phyloP scores from a whole-genome alignment of 1,140 invertebrate genomes.

The Rhyzopertha dominica region DNA sequence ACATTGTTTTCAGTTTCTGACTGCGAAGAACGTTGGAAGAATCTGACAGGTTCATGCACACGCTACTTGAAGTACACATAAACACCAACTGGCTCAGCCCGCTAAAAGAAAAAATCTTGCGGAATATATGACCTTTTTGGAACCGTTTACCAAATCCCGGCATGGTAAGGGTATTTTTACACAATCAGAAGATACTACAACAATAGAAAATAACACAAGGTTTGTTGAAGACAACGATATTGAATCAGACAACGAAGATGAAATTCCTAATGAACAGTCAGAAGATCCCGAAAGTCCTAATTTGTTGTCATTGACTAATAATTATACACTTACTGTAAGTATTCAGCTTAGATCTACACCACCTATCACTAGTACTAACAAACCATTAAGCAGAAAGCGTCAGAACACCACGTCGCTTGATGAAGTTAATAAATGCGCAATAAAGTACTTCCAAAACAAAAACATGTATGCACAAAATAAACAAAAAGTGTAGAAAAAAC shows the following conservation, averaged over 20 bases:
- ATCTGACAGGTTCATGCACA: constrained; percentile 5
- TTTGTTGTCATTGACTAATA: no score
- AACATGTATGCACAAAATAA: constrained; percentile 11
- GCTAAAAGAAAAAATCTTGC: no score
- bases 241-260: constrained; percentile 11
- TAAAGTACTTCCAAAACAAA: constrained; percentile 13
- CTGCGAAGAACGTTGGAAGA: constrained; percentile 14
- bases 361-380: background rate
- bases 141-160: constrained; percentile 11
- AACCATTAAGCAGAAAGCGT: background rate
- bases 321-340: no score
- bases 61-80: constrained; percentile 9
- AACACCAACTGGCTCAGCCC: constrained; percentile 1
- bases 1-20: constrained; percentile 3
- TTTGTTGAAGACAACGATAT: constrained; percentile 12
- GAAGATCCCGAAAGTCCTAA: background rate
- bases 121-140: background rate
- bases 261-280: background rate
- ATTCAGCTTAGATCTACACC: no score
- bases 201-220: constrained; percentile 8
- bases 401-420: constrained; percentile 8
- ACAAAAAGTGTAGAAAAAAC: constrained; percentile 2
- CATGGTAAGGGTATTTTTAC: no score
- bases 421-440: constrained; percentile 12
- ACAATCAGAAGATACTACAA: no score